Conservation (phyloP, 2,797 vertebrate species). For the Sebastes paucispinis region DNA sequence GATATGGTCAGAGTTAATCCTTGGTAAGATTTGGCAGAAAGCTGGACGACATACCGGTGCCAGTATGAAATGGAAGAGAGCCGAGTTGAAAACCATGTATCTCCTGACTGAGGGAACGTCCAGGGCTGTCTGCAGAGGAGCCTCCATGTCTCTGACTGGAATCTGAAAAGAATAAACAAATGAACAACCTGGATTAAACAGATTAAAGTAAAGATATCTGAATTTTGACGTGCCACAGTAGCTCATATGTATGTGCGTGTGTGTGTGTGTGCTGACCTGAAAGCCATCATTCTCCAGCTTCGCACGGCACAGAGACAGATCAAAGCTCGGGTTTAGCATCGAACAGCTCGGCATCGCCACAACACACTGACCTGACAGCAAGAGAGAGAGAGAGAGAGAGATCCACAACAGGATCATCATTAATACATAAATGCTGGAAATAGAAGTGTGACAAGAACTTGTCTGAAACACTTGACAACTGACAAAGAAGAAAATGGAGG, state of each 20-base stretch:
- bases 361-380: conserved; percentile 76
- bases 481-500: background rate
- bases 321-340: conserved; percentile 71
- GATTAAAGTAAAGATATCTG: background rate
- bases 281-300: conserved; percentile 76
- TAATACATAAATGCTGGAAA: background rate
- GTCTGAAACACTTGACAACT: background rate
- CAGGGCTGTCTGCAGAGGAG: conserved; percentile 73
- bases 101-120: conserved; percentile 77
- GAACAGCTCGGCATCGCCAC: conserved; percentile 66
- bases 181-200: background rate
- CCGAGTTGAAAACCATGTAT: conserved; percentile 84
- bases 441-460: background rate
- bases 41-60: conserved; percentile 73
- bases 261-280: conserved; percentile 60
- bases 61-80: conserved; percentile 80
- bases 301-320: conserved; percentile 70
- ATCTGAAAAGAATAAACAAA: conserved; percentile 64
- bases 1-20: background rate
- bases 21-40: background rate
- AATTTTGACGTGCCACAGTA: background rate
- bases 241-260: background rate
- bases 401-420: background rate
- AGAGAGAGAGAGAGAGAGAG: background rate
- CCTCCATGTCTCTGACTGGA: conserved; percentile 75